These are phyloP conservation scores for Dinothrombium tinctorium DNA, from an alignment of 1,140 invertebrate species.

Conservation along the genomic window DNA sequence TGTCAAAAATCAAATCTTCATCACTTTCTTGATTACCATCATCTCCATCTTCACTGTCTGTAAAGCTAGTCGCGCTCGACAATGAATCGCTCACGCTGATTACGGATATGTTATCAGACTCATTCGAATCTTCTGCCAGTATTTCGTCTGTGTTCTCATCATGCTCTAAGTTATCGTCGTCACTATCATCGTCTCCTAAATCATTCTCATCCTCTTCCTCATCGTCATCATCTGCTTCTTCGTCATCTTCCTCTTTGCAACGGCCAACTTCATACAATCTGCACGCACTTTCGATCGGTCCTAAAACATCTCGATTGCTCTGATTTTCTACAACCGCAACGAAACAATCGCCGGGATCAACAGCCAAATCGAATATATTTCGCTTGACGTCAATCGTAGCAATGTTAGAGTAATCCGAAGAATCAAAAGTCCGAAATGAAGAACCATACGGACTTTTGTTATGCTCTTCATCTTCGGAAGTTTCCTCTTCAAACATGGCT, in stretches of 20 bases:
- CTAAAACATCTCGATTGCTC: constrained; percentile 18
- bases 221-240: constrained; percentile 23
- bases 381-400: constrained; percentile 67
- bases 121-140: background rate
- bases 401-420: constrained; percentile 75
- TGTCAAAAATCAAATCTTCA: too few species aligned
- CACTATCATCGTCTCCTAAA: constrained; percentile 24
- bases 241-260: constrained; percentile 22
- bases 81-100: too few species aligned
- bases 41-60: too few species aligned
- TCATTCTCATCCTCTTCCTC: constrained; percentile 14
- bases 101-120: too few species aligned
- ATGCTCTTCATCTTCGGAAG: constrained; percentile 27
- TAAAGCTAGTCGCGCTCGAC: too few species aligned
- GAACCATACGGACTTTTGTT: constrained; percentile 39
- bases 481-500: constrained; percentile 15
- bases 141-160: constrained; percentile 3
- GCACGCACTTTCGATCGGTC: constrained; percentile 21
- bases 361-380: constrained; percentile 25
- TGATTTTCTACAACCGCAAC: constrained; percentile 27
- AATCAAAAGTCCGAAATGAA: constrained; percentile 80
- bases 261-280: constrained; percentile 28
- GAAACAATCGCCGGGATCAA: constrained; percentile 35
- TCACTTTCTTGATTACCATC: too few species aligned
- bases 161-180: constrained; percentile 18